These are phyloP conservation scores for Spisula subtruncata DNA, from an alignment of 2,888 invertebrate genomes.

Conservation along the genomic window DNA sequence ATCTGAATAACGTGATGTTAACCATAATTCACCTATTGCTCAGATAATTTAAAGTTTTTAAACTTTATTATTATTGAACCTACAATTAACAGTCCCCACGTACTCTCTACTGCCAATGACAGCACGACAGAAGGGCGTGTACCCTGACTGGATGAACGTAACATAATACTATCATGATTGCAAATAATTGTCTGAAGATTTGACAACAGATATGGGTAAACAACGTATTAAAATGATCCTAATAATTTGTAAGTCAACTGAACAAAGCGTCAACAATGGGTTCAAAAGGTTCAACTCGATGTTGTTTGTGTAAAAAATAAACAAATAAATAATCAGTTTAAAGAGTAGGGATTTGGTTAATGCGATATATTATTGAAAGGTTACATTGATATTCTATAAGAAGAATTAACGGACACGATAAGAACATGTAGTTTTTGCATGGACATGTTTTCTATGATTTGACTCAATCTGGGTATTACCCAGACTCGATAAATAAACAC, in stretches of 20 bases:
- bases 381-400: too few relatives aligned
- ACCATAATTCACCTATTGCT: too few relatives aligned
- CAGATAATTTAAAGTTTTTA: too few relatives aligned
- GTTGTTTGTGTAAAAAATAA: not conserved
- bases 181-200: not conserved
- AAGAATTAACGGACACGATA: too few relatives aligned
- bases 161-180: not conserved
- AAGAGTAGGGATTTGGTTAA: not conserved
- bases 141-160: not conserved
- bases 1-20: too few relatives aligned
- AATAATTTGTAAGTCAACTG: not conserved
- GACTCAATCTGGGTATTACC: too few relatives aligned
- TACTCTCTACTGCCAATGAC: not conserved
- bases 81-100: too few relatives aligned
- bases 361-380: not conserved
- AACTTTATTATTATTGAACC: too few relatives aligned
- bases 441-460: too few relatives aligned
- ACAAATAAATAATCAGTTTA: not conserved
- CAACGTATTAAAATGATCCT: not conserved
- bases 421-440: too few relatives aligned
- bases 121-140: not conserved
- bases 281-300: not conserved
- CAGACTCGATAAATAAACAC: too few relatives aligned
- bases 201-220: not conserved
- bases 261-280: constrained; percentile 1